Conservation (phyloP, 1,140 invertebrate genomes). For the Drosophila tristis region DNA sequence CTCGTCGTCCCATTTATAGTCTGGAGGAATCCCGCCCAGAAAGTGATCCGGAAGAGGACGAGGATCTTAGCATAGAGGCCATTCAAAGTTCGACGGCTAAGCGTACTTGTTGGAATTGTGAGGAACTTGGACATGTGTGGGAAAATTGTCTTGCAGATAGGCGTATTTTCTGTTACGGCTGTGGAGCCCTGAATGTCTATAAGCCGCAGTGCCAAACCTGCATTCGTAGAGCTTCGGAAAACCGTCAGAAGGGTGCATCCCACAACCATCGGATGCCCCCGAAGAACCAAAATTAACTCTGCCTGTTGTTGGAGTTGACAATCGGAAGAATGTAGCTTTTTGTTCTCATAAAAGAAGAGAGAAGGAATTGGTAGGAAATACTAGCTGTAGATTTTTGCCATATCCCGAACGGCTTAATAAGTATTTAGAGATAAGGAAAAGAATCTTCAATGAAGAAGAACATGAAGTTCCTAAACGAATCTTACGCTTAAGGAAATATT, state of each 20-base stretch:
- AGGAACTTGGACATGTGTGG: not conserved
- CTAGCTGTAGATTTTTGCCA: not conserved
- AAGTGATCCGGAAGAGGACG: not conserved
- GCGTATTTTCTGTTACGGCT: slow-evolving; percentile 12
- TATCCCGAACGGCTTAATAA: slow-evolving; percentile 1
- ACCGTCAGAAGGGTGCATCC: slow-evolving; percentile 4
- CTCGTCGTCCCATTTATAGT: too few species aligned
- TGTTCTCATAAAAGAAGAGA: not conserved
- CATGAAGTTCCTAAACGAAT: too few species aligned
- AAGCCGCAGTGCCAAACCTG: not conserved
- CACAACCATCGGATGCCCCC: not conserved
- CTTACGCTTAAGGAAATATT: too few species aligned
- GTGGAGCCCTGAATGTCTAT: not conserved
- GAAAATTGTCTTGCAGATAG: slow-evolving; percentile 1
- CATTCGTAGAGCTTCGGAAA: slow-evolving; percentile 1
- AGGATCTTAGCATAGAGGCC: not conserved
- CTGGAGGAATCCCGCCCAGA: too few species aligned
- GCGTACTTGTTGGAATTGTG: not conserved
- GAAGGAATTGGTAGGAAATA: not conserved
- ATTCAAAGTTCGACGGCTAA: not conserved
- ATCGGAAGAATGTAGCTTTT: too few species aligned
- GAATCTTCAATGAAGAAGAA: not conserved
- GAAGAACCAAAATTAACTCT: not conserved
- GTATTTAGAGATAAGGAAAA: slow-evolving; percentile 1
- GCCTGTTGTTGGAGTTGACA: not conserved